Conservation (phyloP, 1,140 invertebrate genomes). For the Heliconius himera region DNA sequence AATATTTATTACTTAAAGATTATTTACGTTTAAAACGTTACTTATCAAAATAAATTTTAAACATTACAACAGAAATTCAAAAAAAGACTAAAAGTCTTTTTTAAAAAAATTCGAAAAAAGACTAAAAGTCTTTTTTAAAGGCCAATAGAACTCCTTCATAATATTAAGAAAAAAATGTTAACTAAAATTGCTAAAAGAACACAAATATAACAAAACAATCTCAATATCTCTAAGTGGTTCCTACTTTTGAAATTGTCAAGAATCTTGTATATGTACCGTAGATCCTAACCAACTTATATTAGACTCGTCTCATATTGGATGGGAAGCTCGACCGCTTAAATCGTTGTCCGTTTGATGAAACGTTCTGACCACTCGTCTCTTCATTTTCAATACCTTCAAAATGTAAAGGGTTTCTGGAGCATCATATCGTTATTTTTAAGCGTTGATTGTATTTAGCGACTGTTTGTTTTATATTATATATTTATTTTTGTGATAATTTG, state of each 20-base stretch:
- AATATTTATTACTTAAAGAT: too few relatives aligned
- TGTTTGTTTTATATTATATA: slow-evolving; percentile 10
- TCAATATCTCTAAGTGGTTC: background rate
- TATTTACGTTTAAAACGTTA: too few relatives aligned
- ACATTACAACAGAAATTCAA: too few relatives aligned
- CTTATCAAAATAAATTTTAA: too few relatives aligned
- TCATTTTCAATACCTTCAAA: slow-evolving; percentile 33
- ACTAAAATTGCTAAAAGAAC: too few relatives aligned
- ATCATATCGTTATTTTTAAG: slow-evolving; percentile 22
- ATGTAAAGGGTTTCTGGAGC: slow-evolving; percentile 21
- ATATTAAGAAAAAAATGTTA: too few relatives aligned
- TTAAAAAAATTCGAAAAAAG: too few relatives aligned
- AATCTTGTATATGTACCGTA: slow-evolving; percentile 26
- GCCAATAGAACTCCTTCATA: too few relatives aligned
- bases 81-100: too few relatives aligned
- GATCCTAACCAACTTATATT: slow-evolving; percentile 31
- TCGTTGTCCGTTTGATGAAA: slow-evolving; percentile 34
- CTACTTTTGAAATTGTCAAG: slow-evolving; percentile 30
- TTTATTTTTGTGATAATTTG: background rate
- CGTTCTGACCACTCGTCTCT: slow-evolving; percentile 23
- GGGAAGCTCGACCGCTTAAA: slow-evolving; percentile 25
- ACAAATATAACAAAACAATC: too few relatives aligned
- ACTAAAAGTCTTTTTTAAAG: too few relatives aligned
- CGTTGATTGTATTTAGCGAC: slow-evolving; percentile 4
- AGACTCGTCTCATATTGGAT: slow-evolving; percentile 25